A percentile compares a stretch with the other conserved stretches of the same genome.
Evolutionary conservation across 2,797 vertebrate genomes (phyloP).

Genomic region (Oceanodroma leucorhoa): DNA sequence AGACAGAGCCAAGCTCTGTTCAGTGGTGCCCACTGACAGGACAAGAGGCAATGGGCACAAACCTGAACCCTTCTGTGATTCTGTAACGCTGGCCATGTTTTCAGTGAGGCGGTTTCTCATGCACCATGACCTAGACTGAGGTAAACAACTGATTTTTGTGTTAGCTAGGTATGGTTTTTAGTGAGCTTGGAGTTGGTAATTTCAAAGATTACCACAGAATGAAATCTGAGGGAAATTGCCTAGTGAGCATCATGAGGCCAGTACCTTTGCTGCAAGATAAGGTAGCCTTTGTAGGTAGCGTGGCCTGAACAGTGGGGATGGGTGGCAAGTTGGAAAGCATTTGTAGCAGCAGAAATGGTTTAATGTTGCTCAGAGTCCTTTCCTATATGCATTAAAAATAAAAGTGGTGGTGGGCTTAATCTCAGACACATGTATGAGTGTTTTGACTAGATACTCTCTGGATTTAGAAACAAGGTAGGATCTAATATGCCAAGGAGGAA

Average conservation of each 20-base stretch:
- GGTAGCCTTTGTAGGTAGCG: background rate
- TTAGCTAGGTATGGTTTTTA: background rate
- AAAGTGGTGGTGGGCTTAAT: background rate
- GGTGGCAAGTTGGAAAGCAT: background rate
- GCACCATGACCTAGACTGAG: background rate
- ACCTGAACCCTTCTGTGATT: background rate
- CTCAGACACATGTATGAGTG: background rate
- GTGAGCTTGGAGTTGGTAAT: background rate
- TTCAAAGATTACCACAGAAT: background rate
- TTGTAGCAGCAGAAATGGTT: background rate
- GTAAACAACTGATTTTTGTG: background rate
- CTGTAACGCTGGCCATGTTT: background rate
- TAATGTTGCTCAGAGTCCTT: background rate
- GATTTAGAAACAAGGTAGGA: background rate
- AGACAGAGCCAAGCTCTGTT: background rate
- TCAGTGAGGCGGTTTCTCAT: background rate
- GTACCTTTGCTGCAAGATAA: background rate
- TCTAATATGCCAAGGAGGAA: background rate
- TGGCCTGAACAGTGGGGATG: background rate
- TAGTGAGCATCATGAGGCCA: background rate
- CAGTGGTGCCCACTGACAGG: background rate
- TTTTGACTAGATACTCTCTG: background rate
- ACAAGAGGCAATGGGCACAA: background rate
- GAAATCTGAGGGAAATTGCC: background rate
- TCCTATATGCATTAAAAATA: background rate